Percentiles rank a stretch among this genome's conserved stretches.
Conservation (phyloP, 2,888 invertebrate species). For the Pheosia gnoma region DNA sequence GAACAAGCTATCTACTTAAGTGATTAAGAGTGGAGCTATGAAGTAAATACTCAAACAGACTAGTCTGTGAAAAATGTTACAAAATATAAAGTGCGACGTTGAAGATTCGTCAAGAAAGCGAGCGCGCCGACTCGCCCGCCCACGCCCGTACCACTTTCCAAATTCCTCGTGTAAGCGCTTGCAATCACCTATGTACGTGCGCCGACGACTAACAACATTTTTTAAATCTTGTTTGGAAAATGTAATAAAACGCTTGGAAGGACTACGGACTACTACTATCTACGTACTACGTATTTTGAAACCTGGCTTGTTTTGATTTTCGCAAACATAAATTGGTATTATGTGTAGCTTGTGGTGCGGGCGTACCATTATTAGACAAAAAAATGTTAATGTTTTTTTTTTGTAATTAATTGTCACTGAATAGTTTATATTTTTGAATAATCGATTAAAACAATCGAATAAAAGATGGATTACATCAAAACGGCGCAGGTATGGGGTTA, state of each 20-base stretch:
- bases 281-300: conserved; percentile 10
- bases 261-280: conserved; percentile 9
- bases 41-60: conserved; percentile 46
- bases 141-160: conserved; percentile 81
- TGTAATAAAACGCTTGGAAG: conserved; percentile 37
- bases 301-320: conserved; percentile 6
- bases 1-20: conserved; percentile 22
- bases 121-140: conserved; percentile 76
- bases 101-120: conserved; percentile 78
- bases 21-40: conserved; percentile 34
- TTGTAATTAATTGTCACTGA: too few relatives aligned
- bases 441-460: too few relatives aligned
- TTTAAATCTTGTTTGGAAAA: conserved; percentile 51
- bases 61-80: conserved; percentile 68
- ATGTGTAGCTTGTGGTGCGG: neutral
- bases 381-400: too few relatives aligned
- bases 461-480: too few relatives aligned
- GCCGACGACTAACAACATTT: conserved; percentile 55
- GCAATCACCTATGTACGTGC: conserved; percentile 76
- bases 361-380: too few relatives aligned
- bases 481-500: too few relatives aligned
- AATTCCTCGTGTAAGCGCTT: conserved; percentile 79
- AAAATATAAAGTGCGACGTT: conserved; percentile 75
- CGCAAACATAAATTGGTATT: neutral
- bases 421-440: too few relatives aligned